These are phyloP conservation scores for Falco cherrug DNA, from an alignment of 2,797 vertebrate species.

Conservation along the genomic window DNA sequence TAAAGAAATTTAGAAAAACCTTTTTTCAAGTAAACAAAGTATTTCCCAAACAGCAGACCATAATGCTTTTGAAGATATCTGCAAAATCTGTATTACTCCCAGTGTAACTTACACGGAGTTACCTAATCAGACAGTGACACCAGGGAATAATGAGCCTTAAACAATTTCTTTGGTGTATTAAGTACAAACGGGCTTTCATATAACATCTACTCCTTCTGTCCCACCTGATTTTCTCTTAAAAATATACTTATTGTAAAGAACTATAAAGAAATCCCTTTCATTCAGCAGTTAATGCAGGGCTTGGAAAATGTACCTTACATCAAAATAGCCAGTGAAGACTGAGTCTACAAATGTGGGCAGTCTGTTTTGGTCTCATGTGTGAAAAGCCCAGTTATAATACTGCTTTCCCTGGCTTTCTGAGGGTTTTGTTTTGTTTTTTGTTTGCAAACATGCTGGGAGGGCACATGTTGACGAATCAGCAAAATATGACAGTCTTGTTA, in stretches of 20 bases:
- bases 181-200: background rate
- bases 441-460: background rate
- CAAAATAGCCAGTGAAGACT: background rate
- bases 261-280: background rate
- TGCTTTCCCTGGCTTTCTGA: conserved; percentile 2
- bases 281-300: background rate
- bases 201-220: background rate
- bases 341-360: background rate
- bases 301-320: background rate
- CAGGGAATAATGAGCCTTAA: background rate
- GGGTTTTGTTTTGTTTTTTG: background rate
- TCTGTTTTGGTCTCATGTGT: background rate
- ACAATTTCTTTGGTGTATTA: background rate
- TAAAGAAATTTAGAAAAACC: background rate
- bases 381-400: background rate
- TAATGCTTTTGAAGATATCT: background rate
- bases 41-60: background rate
- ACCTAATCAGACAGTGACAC: background rate
- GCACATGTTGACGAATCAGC: conserved; percentile 3
- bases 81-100: background rate
- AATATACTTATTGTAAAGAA: background rate
- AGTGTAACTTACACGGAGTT: background rate
- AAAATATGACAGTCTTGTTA: conserved; percentile 27
- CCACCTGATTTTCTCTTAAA: background rate
- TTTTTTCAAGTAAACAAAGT: background rate